A percentile compares a stretch with the other conserved stretches of the same genome.
Evolutionary conservation across 2,888 invertebrate genomes (phyloP).

Genomic region (Tribolium freemani): DNA sequence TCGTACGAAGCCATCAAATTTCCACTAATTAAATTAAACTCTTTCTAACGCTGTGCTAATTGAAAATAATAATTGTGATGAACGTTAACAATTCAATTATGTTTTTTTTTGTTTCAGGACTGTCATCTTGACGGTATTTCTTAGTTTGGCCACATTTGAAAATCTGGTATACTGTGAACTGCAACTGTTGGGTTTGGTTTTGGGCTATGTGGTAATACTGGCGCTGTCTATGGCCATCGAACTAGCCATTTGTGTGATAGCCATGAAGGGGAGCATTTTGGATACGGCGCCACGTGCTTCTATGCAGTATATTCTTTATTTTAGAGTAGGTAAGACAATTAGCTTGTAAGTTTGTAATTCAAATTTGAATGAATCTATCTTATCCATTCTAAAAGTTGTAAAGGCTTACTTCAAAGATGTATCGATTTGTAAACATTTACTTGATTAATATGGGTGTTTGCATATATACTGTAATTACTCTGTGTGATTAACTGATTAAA

Average conservation of each 20-base stretch:
- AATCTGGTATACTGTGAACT: constrained; percentile 68
- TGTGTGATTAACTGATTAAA: not conserved
- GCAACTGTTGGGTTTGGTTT: constrained; percentile 72
- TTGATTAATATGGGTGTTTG: not conserved
- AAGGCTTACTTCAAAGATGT: not conserved
- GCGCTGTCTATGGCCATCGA: constrained; percentile 76
- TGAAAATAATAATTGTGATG: constrained; percentile 1
- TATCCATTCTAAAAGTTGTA: not conserved
- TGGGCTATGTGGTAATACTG: constrained; percentile 75
- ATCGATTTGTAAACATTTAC: not conserved
- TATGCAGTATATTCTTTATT: constrained; percentile 85
- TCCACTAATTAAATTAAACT: not conserved
- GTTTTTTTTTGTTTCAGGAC: constrained; percentile 70
- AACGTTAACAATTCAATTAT: not conserved
- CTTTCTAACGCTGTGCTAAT: not conserved
- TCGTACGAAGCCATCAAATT: not conserved
- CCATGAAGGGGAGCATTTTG: constrained; percentile 85
- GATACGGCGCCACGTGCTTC: constrained; percentile 80
- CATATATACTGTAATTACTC: not conserved
- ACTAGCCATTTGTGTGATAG: constrained; percentile 79
- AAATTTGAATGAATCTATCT: not conserved
- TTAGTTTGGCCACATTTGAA: constrained; percentile 73
- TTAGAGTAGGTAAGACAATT: constrained; percentile 77
- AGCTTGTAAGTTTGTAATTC: not conserved
- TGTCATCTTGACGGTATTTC: constrained; percentile 72